Evolutionary conservation across 2,888 invertebrate species (phyloP).

Genomic region (Rambutsinella grinnellia): DNA sequence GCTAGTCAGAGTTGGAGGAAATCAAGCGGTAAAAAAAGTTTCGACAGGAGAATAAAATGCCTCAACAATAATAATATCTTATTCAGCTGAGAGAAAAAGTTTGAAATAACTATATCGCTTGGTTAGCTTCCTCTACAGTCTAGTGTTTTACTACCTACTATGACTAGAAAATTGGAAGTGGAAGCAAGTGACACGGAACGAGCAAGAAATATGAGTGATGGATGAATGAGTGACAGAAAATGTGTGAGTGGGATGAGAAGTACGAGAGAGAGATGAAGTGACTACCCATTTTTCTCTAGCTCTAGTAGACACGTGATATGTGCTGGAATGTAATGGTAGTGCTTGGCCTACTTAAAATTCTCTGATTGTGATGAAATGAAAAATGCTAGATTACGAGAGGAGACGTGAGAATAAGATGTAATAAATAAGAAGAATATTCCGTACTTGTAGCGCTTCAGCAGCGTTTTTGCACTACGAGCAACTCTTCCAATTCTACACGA

Average conservation of each 20-base stretch:
- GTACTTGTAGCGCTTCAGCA: neutral
- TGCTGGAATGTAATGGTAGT: too few relatives aligned
- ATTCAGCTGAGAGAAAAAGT: constrained; percentile 17
- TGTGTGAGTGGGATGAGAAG: neutral
- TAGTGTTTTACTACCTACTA: neutral
- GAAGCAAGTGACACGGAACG: neutral
- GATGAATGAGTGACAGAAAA: neutral
- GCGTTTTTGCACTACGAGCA: neutral
- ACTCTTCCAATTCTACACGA: neutral
- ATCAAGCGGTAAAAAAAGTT: neutral
- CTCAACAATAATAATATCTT: constrained; percentile 22
- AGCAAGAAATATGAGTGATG: neutral
- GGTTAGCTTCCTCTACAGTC: neutral
- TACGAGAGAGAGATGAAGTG: neutral
- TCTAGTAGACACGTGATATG: neutral
- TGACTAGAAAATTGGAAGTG: neutral
- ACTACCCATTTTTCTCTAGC: neutral
- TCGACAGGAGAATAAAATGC: neutral
- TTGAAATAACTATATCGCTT: constrained; percentile 10
- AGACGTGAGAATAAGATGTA: constrained; percentile 25
- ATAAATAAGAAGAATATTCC: neutral
- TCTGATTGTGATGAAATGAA: constrained; percentile 31
- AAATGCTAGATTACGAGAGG: constrained; percentile 37
- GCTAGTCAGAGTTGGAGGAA: too few relatives aligned
- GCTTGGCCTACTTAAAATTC: constrained; percentile 27